Base-by-base conservation (phyloP, 2,888 invertebrate genomes). In the Cryptus armator region DNA sequence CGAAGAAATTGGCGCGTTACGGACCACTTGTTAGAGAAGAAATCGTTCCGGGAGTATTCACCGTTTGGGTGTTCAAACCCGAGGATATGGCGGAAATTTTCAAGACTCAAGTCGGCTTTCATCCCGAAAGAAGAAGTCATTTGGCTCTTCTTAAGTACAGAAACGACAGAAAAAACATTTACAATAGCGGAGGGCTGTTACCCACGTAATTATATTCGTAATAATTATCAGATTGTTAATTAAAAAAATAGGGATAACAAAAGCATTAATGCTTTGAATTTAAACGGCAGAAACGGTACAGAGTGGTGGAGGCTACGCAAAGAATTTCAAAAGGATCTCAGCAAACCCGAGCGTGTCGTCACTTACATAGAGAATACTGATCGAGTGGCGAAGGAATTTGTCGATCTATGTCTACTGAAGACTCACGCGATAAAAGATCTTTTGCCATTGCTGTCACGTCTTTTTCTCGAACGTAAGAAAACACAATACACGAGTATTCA, bases 51-150 rank as follows among this genome's bases (percentile, higher is more conserved):
- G 96, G 96, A 0, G 95, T 96, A 5, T 95, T 96, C 78, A 92
- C 98, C 10, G 95, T 99, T 0, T 98, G 97, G 95, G 94, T 99
- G 0, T 98, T 96, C 92, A 96, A 97, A 89, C 98, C 98, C 0
- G 96, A 96, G 16, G 97, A 98, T 90, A 97, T 99, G 81, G 97
- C 97, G 88, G 94, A 94, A 1, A 94, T 98, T 88, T 96, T 97
- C 88, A 95, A 96, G 71, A 95, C 95, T 86, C 96, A 96, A 90
- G 94, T 94, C 0, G 96, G 96, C 29, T 37, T 96, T 51, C 96
- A 96, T 93, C 98, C 98, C 0, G 95, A 96, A 59, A 94, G 98
- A 87, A 94, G 97, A 88, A 98, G 98, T 91, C 98, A 98, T 91
- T 94, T 97, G 68, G 98, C 98, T 0, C 95, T 98, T 91, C 94